These are phyloP conservation scores for Rachycentron canadum DNA, from an alignment of 2,797 vertebrate species.

Conservation along the genomic window DNA sequence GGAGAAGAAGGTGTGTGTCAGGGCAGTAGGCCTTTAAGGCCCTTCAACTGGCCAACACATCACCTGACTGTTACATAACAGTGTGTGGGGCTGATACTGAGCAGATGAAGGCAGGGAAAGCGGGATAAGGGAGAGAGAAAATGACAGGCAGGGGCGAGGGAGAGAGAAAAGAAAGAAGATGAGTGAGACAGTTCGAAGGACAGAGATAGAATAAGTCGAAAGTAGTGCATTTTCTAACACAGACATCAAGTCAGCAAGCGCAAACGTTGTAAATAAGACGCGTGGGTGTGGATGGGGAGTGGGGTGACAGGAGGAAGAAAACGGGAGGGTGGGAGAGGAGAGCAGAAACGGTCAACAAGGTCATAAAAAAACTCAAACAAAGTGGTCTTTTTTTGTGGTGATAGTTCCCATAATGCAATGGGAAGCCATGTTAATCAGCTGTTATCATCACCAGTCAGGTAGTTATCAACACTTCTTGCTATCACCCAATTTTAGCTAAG, in stretches of 20 bases:
- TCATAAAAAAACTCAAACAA: background rate
- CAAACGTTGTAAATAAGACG: conserved; percentile 30
- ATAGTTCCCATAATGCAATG: conserved; percentile 11
- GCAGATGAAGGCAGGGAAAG: conserved; percentile 68
- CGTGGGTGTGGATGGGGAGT: background rate
- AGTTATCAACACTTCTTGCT: conserved; percentile 7
- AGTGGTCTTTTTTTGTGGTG: background rate
- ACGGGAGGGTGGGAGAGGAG: conserved; percentile 39
- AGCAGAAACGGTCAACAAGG: background rate
- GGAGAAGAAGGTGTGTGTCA: conserved; percentile 14
- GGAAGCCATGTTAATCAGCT: conserved; percentile 15
- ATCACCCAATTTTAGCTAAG: background rate
- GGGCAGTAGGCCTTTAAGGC: conserved; percentile 64
- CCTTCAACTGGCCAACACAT: conserved; percentile 56
- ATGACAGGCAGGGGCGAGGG: conserved; percentile 25
- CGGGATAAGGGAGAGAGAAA: conserved; percentile 54
- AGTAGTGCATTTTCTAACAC: conserved; percentile 3
- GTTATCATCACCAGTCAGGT: conserved; percentile 5
- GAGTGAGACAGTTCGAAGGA: background rate
- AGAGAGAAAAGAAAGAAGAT: conserved; percentile 1
- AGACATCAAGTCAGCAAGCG: conserved; percentile 7
- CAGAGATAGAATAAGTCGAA: background rate
- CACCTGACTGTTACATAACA: conserved; percentile 81
- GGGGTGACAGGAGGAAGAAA: conserved; percentile 24
- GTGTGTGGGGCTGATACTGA: conserved; percentile 69